A percentile compares a stretch with the other conserved stretches of the same genome.
phyloP scores from a whole-genome alignment of 2,888 invertebrate species.

The Branchipolynoe longqiensis region DNA sequence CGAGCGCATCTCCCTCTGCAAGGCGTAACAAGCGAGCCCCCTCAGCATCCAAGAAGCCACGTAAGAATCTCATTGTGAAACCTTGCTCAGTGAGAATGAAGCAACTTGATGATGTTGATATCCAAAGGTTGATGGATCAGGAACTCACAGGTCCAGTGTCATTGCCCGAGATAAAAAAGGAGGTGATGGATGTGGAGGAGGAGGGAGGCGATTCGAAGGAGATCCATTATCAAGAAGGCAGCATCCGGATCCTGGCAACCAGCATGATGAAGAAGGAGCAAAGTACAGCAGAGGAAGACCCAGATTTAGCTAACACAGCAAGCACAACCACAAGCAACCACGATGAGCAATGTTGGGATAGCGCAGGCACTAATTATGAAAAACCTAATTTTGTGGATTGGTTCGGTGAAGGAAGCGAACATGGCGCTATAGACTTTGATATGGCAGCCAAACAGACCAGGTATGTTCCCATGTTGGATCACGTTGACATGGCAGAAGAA shows the following conservation, averaged over 20 bases:
- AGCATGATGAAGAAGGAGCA: neutral
- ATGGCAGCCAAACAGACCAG: too few species aligned
- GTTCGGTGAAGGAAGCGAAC: neutral
- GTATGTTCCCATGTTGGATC: too few species aligned
- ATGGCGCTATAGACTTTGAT: too few species aligned
- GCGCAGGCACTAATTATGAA: too few species aligned
- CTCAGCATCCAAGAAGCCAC: too few species aligned
- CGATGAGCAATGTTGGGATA: neutral
- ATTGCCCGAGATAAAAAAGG: neutral
- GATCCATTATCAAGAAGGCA: neutral
- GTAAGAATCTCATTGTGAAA: too few species aligned
- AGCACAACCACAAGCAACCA: neutral
- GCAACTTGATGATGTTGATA: neutral
- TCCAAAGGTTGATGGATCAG: neutral
- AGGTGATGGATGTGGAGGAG: neutral
- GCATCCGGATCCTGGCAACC: neutral
- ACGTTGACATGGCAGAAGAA: too few species aligned
- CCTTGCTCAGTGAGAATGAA: conserved; percentile 14
- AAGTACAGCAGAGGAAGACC: neutral
- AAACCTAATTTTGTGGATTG: neutral
- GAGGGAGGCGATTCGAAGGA: conserved; percentile 3
- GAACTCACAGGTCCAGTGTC: neutral
- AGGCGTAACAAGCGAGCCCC: too few species aligned
- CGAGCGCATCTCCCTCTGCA: too few species aligned
- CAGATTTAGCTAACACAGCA: neutral